These are phyloP conservation scores for Drosophila percnosoma DNA, from an alignment of 2,888 invertebrate genomes.

Conservation along the genomic window DNA sequence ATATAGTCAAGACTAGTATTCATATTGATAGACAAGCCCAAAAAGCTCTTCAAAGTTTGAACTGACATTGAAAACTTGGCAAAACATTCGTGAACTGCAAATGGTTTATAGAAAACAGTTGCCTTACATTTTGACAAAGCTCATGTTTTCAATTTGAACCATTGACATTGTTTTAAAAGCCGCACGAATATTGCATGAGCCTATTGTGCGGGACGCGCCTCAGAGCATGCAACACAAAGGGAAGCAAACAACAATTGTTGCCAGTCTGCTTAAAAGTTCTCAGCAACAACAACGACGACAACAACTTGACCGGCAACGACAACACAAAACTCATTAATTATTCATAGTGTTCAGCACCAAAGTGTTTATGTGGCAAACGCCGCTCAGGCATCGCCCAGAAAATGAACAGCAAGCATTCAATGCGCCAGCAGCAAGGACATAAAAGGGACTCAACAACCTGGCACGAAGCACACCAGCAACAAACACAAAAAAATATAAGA, in stretches of 20 bases:
- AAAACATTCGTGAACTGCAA: background rate
- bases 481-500: slow-evolving; percentile 16
- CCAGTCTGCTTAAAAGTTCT: slow-evolving; percentile 44
- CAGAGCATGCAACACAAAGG: slow-evolving; percentile 43
- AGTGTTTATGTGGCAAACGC: slow-evolving; percentile 71
- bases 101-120: background rate
- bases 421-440: slow-evolving; percentile 38
- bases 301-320: slow-evolving; percentile 34
- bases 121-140: background rate
- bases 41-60: background rate
- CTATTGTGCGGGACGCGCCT: slow-evolving; percentile 29
- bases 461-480: slow-evolving; percentile 4
- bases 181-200: slow-evolving; percentile 55
- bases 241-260: slow-evolving; percentile 32
- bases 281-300: slow-evolving; percentile 19
- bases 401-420: slow-evolving; percentile 52
- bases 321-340: slow-evolving; percentile 71
- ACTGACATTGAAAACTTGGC: background rate
- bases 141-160: background rate
- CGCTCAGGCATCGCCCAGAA: slow-evolving; percentile 56
- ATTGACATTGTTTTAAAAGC: slow-evolving; percentile 40
- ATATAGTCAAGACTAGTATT: background rate
- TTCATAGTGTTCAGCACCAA: slow-evolving; percentile 73
- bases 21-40: background rate
- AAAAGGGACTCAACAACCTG: slow-evolving; percentile 52